phyloP scores from a whole-genome alignment of 1,140 invertebrate species.

The Meloidogyne chitwoodi region DNA sequence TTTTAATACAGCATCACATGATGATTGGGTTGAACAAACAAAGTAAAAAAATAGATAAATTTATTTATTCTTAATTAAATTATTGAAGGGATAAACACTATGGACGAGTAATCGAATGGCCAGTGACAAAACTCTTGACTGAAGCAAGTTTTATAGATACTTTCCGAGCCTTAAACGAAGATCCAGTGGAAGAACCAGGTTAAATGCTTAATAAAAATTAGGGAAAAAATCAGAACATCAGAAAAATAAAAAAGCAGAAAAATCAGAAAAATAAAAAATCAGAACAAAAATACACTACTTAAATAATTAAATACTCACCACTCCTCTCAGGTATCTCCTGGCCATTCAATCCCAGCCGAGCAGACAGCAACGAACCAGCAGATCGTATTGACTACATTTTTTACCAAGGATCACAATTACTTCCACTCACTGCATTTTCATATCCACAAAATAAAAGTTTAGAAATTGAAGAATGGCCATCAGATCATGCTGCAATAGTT shows the following conservation, averaged over 20 bases:
- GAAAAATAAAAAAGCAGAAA: not conserved
- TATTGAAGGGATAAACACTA: slow-evolving; percentile 15
- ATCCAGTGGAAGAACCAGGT: slow-evolving; percentile 8
- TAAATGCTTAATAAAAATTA: not conserved
- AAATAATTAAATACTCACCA: not conserved
- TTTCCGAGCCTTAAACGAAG: slow-evolving; percentile 14
- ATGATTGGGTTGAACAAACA: slow-evolving; percentile 29
- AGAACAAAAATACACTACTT: not conserved
- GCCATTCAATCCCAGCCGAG: slow-evolving; percentile 1
- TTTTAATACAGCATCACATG: slow-evolving; percentile 27
- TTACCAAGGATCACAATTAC: slow-evolving; percentile 5
- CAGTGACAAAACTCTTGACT: slow-evolving; percentile 21
- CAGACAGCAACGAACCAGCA: not conserved
- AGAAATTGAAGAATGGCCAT: slow-evolving; percentile 14
- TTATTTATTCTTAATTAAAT: not conserved
- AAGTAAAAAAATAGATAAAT: slow-evolving; percentile 3
- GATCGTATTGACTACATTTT: slow-evolving; percentile 19
- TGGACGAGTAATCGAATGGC: slow-evolving; percentile 23
- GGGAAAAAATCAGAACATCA: not conserved
- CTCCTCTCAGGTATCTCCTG: not conserved
- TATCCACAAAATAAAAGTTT: slow-evolving; percentile 1
- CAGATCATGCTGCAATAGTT: slow-evolving; percentile 21
- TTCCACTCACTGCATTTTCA: not conserved
- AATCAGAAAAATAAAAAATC: not conserved
- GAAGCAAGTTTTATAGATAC: slow-evolving; percentile 14